Conservation (phyloP, 2,797 vertebrate species). For the Falco columbarius region DNA sequence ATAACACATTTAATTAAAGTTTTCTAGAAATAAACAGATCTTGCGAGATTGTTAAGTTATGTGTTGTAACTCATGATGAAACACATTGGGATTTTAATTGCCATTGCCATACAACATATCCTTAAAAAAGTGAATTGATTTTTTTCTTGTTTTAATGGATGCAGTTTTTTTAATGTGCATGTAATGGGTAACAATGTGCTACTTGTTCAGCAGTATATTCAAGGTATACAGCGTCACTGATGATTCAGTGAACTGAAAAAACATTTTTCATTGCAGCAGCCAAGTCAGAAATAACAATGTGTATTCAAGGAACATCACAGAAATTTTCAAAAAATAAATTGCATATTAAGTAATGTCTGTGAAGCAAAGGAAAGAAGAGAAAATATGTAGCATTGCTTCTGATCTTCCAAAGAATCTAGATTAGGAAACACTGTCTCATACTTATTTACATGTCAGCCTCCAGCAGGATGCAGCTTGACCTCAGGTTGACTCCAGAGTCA, state of each 20-base stretch:
- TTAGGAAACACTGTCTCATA: not conserved
- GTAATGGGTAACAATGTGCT: not conserved
- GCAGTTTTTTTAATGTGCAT: not conserved
- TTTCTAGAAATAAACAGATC: not conserved
- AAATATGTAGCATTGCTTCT: not conserved
- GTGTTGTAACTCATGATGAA: not conserved
- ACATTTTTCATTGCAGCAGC: not conserved
- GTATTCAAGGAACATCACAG: not conserved
- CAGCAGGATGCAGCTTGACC: conserved; percentile 16
- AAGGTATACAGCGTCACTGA: not conserved
- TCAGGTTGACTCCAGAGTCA: conserved; percentile 40
- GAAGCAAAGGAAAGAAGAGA: not conserved
- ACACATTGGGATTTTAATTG: not conserved
- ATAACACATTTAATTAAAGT: not conserved
- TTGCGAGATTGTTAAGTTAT: not conserved
- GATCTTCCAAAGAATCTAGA: not conserved
- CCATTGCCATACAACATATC: not conserved
- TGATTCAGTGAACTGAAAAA: not conserved
- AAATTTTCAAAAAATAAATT: not conserved
- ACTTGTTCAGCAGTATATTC: not conserved
- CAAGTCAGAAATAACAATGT: not conserved
- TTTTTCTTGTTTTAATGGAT: not conserved
- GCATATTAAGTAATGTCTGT: not conserved
- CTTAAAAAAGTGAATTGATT: not conserved
- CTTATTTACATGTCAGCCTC: conserved; percentile 42